A percentile compares a stretch with the other conserved stretches of the same genome.
Evolutionary conservation across 2,888 invertebrate species (phyloP).

Genomic region (Temnothorax rugatulus): DNA sequence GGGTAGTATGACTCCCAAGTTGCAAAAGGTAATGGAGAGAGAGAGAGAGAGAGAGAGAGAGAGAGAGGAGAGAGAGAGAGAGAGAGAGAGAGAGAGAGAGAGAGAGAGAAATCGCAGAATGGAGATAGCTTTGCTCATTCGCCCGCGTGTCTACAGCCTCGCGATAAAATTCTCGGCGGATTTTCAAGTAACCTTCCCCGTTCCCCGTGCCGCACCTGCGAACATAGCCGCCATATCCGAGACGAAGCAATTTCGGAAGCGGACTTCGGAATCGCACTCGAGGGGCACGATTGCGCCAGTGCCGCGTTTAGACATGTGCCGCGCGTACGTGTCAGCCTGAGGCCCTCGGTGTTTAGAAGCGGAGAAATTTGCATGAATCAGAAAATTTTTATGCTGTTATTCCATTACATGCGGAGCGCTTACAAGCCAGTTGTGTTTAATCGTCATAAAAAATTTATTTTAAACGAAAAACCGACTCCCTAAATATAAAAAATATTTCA

Average conservation of each 20-base stretch:
- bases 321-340: background rate
- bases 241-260: conserved; percentile 60
- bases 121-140: conserved; percentile 63
- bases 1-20: conserved; percentile 18
- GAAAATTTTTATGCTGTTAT: background rate
- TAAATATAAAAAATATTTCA: background rate
- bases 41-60: conserved; percentile 30
- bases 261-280: conserved; percentile 63
- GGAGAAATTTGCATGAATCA: conserved; percentile 2
- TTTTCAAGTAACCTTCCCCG: conserved; percentile 61
- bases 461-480: too few relatives aligned
- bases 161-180: conserved; percentile 75
- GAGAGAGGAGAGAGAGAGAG: conserved; percentile 2
- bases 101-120: conserved; percentile 61
- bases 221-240: conserved; percentile 55
- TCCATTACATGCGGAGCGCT: background rate
- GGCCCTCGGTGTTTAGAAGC: background rate
- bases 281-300: conserved; percentile 45
- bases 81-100: conserved; percentile 13
- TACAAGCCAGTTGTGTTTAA: conserved; percentile 1
- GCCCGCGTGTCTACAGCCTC: conserved; percentile 54
- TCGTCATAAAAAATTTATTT: background rate
- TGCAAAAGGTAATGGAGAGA: conserved; percentile 5
- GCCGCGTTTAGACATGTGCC: conserved; percentile 17
- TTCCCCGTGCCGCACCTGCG: conserved; percentile 6